Evolutionary conservation across 2,888 invertebrate species (phyloP).

Genomic region (Lymantria monacha): DNA sequence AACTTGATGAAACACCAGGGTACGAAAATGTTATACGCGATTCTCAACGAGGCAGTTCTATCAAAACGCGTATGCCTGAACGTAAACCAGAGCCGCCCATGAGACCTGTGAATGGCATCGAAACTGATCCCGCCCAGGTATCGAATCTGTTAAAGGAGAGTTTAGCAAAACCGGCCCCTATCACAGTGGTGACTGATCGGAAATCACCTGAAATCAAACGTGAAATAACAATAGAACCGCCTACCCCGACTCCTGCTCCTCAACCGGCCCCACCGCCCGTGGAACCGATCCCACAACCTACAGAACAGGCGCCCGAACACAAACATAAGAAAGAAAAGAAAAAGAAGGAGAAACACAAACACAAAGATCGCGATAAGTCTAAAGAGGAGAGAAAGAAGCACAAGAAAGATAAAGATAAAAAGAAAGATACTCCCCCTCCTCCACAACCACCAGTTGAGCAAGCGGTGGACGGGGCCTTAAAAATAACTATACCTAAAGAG

Average conservation of each 20-base stretch:
- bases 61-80: conserved; percentile 61
- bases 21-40: conserved; percentile 83
- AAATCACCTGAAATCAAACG: conserved; percentile 59
- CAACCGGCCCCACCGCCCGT: conserved; percentile 22
- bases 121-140: conserved; percentile 87
- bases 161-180: conserved; percentile 74
- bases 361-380: conserved; percentile 88
- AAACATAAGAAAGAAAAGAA: conserved; percentile 85
- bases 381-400: conserved; percentile 88
- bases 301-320: conserved; percentile 54
- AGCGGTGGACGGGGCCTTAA: conserved; percentile 51
- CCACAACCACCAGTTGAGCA: conserved; percentile 34
- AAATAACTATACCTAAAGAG: conserved; percentile 73
- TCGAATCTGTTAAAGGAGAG: conserved; percentile 87
- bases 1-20: conserved; percentile 83
- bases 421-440: conserved; percentile 50
- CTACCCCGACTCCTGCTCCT: conserved; percentile 30
- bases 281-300: conserved; percentile 27
- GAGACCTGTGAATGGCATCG: conserved; percentile 83
- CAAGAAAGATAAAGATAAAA: conserved; percentile 84
- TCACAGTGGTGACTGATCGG: conserved; percentile 65
- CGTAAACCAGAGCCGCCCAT: conserved; percentile 55
- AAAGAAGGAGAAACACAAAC: conserved; percentile 90
- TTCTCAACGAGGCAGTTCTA: conserved; percentile 63
- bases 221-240: conserved; percentile 50